These are phyloP conservation scores for Erinaceus europaeus DNA, from an alignment of 2,113 vertebrate genomes.

Conservation along the genomic window DNA sequence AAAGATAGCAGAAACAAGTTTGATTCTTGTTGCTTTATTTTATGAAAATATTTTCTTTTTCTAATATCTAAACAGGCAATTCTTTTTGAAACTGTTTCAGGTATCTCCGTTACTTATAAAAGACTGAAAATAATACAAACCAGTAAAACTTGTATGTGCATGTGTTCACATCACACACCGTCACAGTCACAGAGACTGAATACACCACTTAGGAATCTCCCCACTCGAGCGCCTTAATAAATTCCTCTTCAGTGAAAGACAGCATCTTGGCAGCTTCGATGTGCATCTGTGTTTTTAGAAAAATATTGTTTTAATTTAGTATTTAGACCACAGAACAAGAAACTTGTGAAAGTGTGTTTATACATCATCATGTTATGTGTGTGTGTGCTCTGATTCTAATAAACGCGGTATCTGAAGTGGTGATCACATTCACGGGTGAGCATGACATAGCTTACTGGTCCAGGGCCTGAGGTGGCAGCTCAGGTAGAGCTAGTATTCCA, in stretches of 20 bases:
- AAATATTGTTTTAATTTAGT: background rate
- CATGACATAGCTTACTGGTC: background rate
- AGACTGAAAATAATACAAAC: slow-evolving; percentile 24
- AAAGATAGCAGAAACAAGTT: background rate
- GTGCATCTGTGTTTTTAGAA: slow-evolving; percentile 88
- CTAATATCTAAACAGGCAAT: background rate
- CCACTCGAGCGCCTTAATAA: slow-evolving; percentile 95
- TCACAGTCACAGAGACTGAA: background rate
- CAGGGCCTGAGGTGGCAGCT: too few relatives aligned
- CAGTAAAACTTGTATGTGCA: background rate
- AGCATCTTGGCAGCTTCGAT: slow-evolving; percentile 96
- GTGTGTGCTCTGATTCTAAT: background rate
- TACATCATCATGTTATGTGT: background rate
- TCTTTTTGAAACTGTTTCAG: slow-evolving; percentile 27
- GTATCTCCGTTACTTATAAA: background rate
- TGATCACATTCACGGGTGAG: background rate
- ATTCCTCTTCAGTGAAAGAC: slow-evolving; percentile 96
- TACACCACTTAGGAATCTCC: slow-evolving; percentile 79
- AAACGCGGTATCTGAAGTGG: background rate
- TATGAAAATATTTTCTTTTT: background rate
- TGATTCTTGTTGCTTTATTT: slow-evolving; percentile 36
- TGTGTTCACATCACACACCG: background rate
- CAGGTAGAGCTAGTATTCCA: too few relatives aligned
- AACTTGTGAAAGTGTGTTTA: background rate
- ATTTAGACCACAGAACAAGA: background rate